Base-by-base conservation (phyloP, 2,888 invertebrate genomes). In the Malacosoma neustria region DNA sequence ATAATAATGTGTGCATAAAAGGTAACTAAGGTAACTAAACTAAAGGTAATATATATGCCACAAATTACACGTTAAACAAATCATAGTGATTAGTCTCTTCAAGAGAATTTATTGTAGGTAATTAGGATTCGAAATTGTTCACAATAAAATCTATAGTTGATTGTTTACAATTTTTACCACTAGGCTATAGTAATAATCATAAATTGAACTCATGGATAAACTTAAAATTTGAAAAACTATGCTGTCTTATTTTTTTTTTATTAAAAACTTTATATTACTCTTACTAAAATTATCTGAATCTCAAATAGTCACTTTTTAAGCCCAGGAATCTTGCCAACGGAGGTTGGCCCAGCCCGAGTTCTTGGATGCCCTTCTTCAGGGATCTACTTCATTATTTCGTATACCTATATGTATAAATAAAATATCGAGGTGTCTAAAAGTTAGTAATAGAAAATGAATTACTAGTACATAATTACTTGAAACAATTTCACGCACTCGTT, bases 401-500 rank as follows among this genome's bases (percentile, higher is more conserved):
- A 69, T 76, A 70, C 67, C 61, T 74, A 72, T 74, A 72, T 74
- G 68, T 75, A 71, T 65, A 72, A 73, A 72, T 68, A 68, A 72
- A 54, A 61, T 72, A 64, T 73, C 61, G 61, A 66, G 68, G 70
- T 71, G 61, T 65, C 62, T 70, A 72, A 79, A 72, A 63, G 59
- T 76, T 84, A 82, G 82, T 72, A 60, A 76, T 81, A 82, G 73
- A 72, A 55, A 80, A 80, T 72, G 81, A 82, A 82, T 81, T 81
- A 81, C 73, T 84, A 82, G 81, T 72, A 64, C 76, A 69, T 80
- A 81, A 72, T 64, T 66, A 69, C 75, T 76, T 75, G 77, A 72
- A 76, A 69, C 72, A 77, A 76, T 75, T 80, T 80, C 66, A 68
- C 82, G 84, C 84, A 85, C 84, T 85, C 72, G 84, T 85, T 85